Evolutionary conservation across 2,797 vertebrate genomes (phyloP).

Genomic region (Jordanella pulchra): DNA sequence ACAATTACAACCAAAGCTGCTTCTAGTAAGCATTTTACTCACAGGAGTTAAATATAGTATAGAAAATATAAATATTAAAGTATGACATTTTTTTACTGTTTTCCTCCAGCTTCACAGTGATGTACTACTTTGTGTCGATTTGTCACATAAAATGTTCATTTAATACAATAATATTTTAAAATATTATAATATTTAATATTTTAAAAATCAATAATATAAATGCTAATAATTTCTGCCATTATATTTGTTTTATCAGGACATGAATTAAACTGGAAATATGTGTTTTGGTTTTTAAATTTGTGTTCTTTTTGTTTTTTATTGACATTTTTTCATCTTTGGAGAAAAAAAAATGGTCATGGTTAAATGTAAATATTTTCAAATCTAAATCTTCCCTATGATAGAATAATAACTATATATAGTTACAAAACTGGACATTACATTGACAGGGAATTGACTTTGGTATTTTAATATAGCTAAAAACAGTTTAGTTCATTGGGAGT

Average conservation of each 20-base stretch:
- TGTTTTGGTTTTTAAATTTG: background rate
- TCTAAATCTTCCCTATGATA: background rate
- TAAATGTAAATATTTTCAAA: background rate
- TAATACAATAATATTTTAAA: too few relatives aligned
- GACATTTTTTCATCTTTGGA: background rate
- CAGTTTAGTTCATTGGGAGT: background rate
- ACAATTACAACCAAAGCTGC: background rate
- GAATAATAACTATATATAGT: too few relatives aligned
- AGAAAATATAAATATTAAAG: background rate
- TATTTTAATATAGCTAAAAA: too few relatives aligned
- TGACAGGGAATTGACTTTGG: background rate
- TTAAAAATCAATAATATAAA: too few relatives aligned
- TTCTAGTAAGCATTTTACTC: background rate
- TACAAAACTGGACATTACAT: background rate
- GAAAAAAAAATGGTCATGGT: background rate
- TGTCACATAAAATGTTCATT: background rate
- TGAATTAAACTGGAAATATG: too few relatives aligned
- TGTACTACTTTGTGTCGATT: background rate
- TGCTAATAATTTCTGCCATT: too few relatives aligned
- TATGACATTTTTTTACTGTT: background rate
- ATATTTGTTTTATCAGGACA: too few relatives aligned
- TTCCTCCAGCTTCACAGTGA: background rate
- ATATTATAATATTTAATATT: too few relatives aligned
- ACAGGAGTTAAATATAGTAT: too few relatives aligned
- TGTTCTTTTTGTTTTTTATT: background rate